Evolutionary conservation across 2,113 vertebrate genomes (phyloP), one percentile per base, ranked within the genome.

Genomic region (Brevimyrus niger): DNA sequence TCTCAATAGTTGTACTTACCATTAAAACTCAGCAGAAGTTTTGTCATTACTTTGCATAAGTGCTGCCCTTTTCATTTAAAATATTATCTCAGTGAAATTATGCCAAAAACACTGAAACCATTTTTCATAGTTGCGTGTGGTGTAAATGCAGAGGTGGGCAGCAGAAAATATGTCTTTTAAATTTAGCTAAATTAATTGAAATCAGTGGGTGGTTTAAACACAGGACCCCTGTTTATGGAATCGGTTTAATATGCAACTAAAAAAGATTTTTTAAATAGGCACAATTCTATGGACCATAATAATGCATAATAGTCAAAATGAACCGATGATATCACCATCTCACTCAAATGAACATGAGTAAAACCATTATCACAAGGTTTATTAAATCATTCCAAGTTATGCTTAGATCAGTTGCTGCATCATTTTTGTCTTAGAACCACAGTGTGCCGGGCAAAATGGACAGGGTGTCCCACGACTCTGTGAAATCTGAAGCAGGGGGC

Each of bases 361-460:
- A 58, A 87, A 88, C 11, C 35, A 83, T 38, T 51, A 53, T 83
- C 48, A 15, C 50, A 38, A 51, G 50, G 50, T 89, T 44, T 73
- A n/a, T 83, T 31, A 19, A 1, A 35, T 35, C 19, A 50, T 53
- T 21, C 73, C 7, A 73, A 10, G 35, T 82, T 55, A 55, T 46
- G 35, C 50, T 89, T 83, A 89, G 88, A 55, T 89, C 50, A 53
- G 42, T 55, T 35, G 47, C 3, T 89, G 31, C 53, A 38, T 58
- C 73, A 83, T 83, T 44, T 51, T 47, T 35, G 48, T 42, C 17
- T 17, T 42, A 17, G 61, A 19, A 27, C 15, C 9, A 10, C n/a
- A 55, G 44, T 58, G 87, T 46, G 55, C 53, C 46, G 27, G 73
- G 69, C 69, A 8, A 48, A 83, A 48, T 55, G 35, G 48, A 21